Conservation (phyloP, 1,140 invertebrate species). For the Sitodiplosis mosellana region DNA sequence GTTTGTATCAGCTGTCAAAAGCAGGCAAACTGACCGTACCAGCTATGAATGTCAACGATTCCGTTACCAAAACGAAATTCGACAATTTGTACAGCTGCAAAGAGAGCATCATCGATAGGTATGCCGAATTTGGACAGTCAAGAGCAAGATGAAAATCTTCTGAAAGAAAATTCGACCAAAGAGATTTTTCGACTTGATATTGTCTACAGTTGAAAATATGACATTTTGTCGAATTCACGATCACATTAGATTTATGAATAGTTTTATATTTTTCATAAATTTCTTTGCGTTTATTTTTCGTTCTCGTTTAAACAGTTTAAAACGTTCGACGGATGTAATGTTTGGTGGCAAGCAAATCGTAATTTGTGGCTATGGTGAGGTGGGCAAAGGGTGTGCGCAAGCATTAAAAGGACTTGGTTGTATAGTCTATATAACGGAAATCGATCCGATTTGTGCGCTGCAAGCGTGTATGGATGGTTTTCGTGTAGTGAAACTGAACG, state of each 20-base stretch:
- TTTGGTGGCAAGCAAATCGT: conserved; percentile 95
- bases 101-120: conserved; percentile 21
- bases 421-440: conserved; percentile 91
- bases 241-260: background rate
- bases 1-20: conserved; percentile 90
- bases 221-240: background rate
- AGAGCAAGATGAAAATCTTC: too few species aligned
- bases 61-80: conserved; percentile 98
- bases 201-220: too few species aligned
- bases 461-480: conserved; percentile 98
- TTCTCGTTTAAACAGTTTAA: conserved; percentile 30
- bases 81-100: conserved; percentile 84
- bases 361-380: conserved; percentile 94
- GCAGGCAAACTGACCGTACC: conserved; percentile 88
- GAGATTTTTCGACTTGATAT: too few species aligned
- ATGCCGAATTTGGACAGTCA: background rate
- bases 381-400: conserved; percentile 93
- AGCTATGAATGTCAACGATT: conserved; percentile 98
- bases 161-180: too few species aligned
- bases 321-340: conserved; percentile 93
- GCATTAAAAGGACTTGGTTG: conserved; percentile 87
- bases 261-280: background rate
- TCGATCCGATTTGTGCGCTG: conserved; percentile 94
- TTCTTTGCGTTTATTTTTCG: background rate
- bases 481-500: conserved; percentile 84